phyloP scores from a whole-genome alignment of 2,113 vertebrate genomes.

The Peromyscus maniculatus region DNA sequence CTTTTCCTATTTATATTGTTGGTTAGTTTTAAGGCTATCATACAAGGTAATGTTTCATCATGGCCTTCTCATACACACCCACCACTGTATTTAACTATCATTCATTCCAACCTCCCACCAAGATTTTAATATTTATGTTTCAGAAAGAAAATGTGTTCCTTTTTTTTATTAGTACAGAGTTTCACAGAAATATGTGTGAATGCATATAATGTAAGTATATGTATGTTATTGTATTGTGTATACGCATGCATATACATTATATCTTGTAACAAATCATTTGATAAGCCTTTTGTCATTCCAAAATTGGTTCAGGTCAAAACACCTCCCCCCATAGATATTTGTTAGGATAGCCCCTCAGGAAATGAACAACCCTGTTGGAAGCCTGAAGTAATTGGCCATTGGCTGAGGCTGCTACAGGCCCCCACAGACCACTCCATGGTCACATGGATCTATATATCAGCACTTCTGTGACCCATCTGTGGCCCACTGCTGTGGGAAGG shows the following conservation, averaged over 20 bases:
- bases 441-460: not conserved
- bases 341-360: not conserved
- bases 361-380: not conserved
- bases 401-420: not conserved
- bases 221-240: not conserved
- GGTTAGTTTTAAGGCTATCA: not conserved
- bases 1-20: not conserved
- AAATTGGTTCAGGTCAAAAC: not conserved
- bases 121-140: slow-evolving; percentile 9
- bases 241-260: no score
- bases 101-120: not conserved
- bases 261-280: not conserved
- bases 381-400: not conserved
- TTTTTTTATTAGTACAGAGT: not conserved
- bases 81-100: not conserved
- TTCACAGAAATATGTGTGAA: not conserved
- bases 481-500: not conserved
- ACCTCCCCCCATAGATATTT: not conserved
- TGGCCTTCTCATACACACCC: not conserved
- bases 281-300: not conserved
- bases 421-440: not conserved
- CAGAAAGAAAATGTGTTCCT: not conserved
- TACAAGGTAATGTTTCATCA: not conserved
- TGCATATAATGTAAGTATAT: not conserved
- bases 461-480: not conserved